Evolutionary conservation across 2,888 invertebrate genomes (phyloP), one percentile per base, ranked within the genome.

Genomic region (Polydrusus pterygomalis): DNA sequence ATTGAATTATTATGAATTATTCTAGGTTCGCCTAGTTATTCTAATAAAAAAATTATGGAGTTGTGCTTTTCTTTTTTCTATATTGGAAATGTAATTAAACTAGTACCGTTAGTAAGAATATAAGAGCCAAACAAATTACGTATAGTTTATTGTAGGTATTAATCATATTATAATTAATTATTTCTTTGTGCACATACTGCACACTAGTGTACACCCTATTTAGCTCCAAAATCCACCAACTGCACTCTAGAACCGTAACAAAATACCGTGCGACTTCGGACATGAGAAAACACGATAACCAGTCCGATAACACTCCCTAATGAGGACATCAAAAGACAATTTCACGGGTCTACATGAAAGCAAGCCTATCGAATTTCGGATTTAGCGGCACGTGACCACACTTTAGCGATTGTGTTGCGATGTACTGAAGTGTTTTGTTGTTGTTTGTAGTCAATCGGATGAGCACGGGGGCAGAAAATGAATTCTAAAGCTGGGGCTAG

Each of bases 311-410:
- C 43, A 43, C 7, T 30, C 71, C 74, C 65, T 65, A 77, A 75
- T 77, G 68, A 74, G 51, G 45, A 68, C 71, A 77, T 77, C 77
- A 77, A 77, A 77, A 75, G 68, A 71, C 68, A 74, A 77, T 75
- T 77, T 77, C 43, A 54, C 70, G 67, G 73, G 25, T 43, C 17
- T 34, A 45, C 74, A 70, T 64, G 70, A 70, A 58, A 76, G 71
- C 78, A 78, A 69, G 75, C 78, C 67, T 74, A 78, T 78, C 78
- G 75, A 73, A 75, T 78, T 75, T 43, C 70, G 60, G 75, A 75
- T 75, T 76, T 51, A 56, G 17, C 18, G 78, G 64, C 78, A 78
- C 78, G 78, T 75, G 78, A 78, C 78, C 75, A 68, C 69, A 69
- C 70, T 73, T 72, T 56, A 54, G 51, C 38, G 74, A 67, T 68